A percentile compares a stretch with the other conserved stretches of the same genome.
These are phyloP conservation scores for Metopolophium dirhodum DNA, from an alignment of 1,140 invertebrate genomes.

Conservation along the genomic window DNA sequence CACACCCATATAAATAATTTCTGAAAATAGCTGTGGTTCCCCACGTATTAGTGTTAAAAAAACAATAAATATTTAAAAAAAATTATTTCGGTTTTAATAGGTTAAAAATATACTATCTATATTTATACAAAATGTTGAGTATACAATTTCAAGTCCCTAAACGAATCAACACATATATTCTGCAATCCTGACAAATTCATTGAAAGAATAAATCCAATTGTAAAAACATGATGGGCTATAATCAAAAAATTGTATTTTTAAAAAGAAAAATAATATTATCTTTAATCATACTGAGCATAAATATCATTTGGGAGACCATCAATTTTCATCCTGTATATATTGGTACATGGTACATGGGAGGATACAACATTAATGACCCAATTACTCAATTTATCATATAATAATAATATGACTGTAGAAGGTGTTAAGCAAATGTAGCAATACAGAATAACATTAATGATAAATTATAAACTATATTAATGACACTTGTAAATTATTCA, in stretches of 20 bases:
- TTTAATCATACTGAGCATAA: background rate
- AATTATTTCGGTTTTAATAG: no score
- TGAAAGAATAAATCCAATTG: background rate
- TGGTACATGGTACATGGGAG: background rate
- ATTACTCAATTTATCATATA: background rate
- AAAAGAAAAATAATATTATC: background rate
- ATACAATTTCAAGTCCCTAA: no score
- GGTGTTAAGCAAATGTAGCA: background rate
- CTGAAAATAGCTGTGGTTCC: no score
- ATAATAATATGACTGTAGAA: background rate
- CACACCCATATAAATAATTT: no score
- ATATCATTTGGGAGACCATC: background rate
- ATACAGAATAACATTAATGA: background rate
- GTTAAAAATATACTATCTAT: no score
- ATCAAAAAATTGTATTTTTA: background rate
- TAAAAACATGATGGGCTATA: background rate
- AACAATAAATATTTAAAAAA: no score
- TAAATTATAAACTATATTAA: background rate
- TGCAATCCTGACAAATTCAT: no score
- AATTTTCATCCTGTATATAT: background rate
- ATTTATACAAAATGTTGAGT: no score
- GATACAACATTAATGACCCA: background rate
- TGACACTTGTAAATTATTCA: background rate
- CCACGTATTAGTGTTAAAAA: no score
- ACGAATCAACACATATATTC: no score